phyloP scores from a whole-genome alignment of 30 jellyfish, hydroid and myxozoan species.

The Aurelia coerulea region DNA sequence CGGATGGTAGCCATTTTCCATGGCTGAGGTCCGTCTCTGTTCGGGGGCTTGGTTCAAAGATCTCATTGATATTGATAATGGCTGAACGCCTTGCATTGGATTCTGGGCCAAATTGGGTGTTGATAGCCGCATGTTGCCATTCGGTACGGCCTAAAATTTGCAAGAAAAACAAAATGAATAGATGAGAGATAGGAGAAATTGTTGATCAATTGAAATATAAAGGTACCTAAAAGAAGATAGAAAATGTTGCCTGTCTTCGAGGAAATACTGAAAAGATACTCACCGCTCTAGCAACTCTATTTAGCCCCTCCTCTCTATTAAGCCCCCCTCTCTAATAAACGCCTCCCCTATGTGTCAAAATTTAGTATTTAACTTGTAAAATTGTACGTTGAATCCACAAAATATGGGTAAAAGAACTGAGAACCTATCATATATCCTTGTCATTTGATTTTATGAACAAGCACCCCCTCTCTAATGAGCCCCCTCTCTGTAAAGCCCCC shows the following conservation, averaged over 20 bases:
- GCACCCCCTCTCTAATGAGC: too few species aligned
- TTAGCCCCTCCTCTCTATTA: neutral
- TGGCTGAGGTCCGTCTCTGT: conserved; percentile 40
- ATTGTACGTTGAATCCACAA: too few species aligned
- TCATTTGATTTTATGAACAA: too few species aligned
- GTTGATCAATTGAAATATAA: too few species aligned
- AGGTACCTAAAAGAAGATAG: too few species aligned
- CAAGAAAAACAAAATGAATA: neutral
- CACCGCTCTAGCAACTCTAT: neutral
- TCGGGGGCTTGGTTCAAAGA: conserved; percentile 76
- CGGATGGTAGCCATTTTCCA: conserved; percentile 71
- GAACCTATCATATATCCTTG: too few species aligned
- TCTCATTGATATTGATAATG: conserved; percentile 78
- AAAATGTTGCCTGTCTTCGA: neutral
- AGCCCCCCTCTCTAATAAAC: too few species aligned
- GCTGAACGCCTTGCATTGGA: conserved; percentile 78
- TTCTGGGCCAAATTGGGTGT: conserved; percentile 80
- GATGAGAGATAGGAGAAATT: too few species aligned
- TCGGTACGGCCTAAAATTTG: conserved; percentile 56
- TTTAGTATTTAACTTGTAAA: too few species aligned
- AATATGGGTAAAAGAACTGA: too few species aligned
- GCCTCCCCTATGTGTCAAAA: neutral
- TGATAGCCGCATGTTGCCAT: conserved; percentile 77
- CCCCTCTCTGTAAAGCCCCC: too few species aligned
- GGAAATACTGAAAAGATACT: neutral